Base-by-base conservation (phyloP, 1,140 invertebrate genomes). In the Pseudomyrmex sp. region DNA sequence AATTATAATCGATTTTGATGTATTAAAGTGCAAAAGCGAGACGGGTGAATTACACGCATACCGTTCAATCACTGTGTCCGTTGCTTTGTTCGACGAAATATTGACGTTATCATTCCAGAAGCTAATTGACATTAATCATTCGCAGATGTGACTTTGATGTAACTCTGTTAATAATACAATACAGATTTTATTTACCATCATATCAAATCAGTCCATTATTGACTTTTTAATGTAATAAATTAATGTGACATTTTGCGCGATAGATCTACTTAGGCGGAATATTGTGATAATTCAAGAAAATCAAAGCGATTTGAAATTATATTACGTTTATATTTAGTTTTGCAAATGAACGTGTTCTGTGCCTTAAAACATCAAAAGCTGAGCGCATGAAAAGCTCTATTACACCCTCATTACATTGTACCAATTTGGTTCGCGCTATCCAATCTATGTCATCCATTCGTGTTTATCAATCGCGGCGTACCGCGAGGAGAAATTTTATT, bases 1-100 rank as follows among this genome's bases (percentile, higher is more conserved):
- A 58, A 70, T 77, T 68, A 68, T 70, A 79, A 79, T 79, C 65
- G 44, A 72, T 80, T 80, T 70, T 80, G 76, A 80, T 26, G 66
- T 50, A 80, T 80, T 59, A 56, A 50, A 58, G 23, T 3, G 44
- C 23, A 10, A 26, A 76, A 69, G 12, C 44, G 52, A 58, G 15
- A n/a, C 26, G 23, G 0, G 56, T 80, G 44, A 61, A 69, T 79
- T 35, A 56, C 44, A 35, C 13, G 44, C 7, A 12, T 9, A 15
- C 1, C 20, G 66, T 8, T 80, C 76, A 50, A 70, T 80, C 76
- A 79, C 20, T 59, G 66, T 61, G 70, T 72, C 66, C 59, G 20
- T 80, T 80, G 59, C 44, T 70, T 80, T 20, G 44, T 76, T 26
- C 48, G 65, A 59, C 3, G 66, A 61, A 79, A 59, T 70, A 79